Percentiles rank a stretch among this genome's conserved stretches.
phyloP scores from a whole-genome alignment of 2,797 vertebrate species.

The Microhierax caerulescens region DNA sequence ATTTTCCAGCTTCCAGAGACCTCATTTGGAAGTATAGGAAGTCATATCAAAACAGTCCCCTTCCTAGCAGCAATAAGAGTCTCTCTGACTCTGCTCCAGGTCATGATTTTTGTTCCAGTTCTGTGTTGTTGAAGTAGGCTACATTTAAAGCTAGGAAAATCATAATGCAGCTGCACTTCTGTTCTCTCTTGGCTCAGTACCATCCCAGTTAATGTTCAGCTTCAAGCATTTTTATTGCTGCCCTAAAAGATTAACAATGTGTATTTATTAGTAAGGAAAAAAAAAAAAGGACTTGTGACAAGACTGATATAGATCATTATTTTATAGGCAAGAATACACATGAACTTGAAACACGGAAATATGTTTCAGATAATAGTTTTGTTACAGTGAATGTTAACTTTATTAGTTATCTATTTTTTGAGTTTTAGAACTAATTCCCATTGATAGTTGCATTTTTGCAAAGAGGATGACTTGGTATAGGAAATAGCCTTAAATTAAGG shows the following conservation, averaged over 20 bases:
- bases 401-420: neutral
- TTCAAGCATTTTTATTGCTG: neutral
- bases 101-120: neutral
- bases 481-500: neutral
- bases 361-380: neutral
- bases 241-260: neutral
- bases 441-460: neutral
- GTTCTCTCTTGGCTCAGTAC: neutral
- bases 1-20: neutral
- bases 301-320: neutral
- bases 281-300: neutral
- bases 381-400: neutral
- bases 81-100: neutral
- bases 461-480: neutral
- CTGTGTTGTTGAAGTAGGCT: neutral
- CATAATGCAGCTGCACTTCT: neutral
- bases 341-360: neutral
- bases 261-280: neutral
- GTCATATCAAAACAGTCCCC: neutral
- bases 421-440: neutral
- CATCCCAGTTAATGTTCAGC: neutral
- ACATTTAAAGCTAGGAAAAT: neutral
- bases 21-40: neutral
- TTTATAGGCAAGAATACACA: neutral
- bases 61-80: neutral